phyloP scores from a whole-genome alignment of 2,797 vertebrate species.

The Eidolon dupreanum region DNA sequence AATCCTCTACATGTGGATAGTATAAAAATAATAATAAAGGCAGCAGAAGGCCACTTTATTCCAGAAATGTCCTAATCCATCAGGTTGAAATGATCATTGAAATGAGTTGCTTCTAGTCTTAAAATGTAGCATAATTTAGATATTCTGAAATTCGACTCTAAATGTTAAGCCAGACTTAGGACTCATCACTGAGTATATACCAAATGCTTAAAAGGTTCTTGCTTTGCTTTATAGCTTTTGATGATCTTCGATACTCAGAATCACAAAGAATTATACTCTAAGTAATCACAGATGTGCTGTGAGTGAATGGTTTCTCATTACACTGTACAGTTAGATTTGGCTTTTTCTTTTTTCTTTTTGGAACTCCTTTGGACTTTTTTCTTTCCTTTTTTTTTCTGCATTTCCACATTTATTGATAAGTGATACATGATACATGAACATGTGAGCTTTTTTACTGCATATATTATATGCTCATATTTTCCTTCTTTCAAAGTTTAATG shows the following conservation, averaged over 20 bases:
- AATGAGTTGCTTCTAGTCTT: slow-evolving; percentile 43
- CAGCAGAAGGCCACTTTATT: not conserved
- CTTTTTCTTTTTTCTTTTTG: slow-evolving; percentile 25
- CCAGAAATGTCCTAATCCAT: not conserved
- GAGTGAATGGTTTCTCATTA: not conserved
- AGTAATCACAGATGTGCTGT: not conserved
- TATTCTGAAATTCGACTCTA: slow-evolving; percentile 33
- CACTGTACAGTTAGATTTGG: not conserved
- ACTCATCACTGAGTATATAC: not conserved
- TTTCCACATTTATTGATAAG: slow-evolving; percentile 18
- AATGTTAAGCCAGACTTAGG: not conserved
- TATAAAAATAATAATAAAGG: not conserved
- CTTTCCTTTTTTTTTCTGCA: not conserved
- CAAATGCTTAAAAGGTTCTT: not conserved
- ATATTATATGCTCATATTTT: not conserved
- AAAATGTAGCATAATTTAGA: not conserved
- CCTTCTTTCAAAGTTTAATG: not conserved
- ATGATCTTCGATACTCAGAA: slow-evolving; percentile 32
- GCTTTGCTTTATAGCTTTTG: not conserved
- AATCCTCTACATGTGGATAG: not conserved
- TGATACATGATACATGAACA: not conserved
- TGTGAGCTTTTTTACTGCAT: not conserved
- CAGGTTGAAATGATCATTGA: not conserved
- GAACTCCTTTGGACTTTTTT: not conserved
- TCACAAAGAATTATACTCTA: slow-evolving; percentile 9